These are phyloP conservation scores for Aplocera efformata DNA, from an alignment of 2,888 invertebrate genomes.

Conservation along the genomic window DNA sequence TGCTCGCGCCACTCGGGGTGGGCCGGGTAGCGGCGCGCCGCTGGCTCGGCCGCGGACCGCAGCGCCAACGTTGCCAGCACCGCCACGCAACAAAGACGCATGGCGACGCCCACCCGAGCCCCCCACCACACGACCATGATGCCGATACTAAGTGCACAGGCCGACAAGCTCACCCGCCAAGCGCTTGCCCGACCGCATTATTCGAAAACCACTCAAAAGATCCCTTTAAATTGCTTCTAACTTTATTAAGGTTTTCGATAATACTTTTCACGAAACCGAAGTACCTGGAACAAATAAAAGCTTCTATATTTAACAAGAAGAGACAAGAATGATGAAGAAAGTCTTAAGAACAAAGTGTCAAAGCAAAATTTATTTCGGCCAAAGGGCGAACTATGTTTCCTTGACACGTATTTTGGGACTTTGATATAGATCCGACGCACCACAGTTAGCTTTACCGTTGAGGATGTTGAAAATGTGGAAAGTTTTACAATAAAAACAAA, in stretches of 20 bases:
- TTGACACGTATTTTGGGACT: conserved; percentile 15
- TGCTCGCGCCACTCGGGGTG: conserved; percentile 55
- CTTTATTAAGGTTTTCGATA: conserved; percentile 23
- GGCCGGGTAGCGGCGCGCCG: conserved; percentile 58
- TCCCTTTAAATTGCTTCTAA: conserved; percentile 35
- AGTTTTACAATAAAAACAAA: conserved; percentile 74
- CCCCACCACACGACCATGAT: conserved; percentile 61
- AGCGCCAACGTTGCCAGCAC: conserved; percentile 69
- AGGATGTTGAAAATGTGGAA: conserved; percentile 58
- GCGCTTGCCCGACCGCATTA: conserved; percentile 73
- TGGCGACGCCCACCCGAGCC: conserved; percentile 56
- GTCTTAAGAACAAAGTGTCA: too few species aligned
- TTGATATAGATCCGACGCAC: conserved; percentile 32
- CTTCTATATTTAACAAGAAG: too few species aligned
- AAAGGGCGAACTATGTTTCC: conserved; percentile 1
- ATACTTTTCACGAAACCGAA: not conserved
- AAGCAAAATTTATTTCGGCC: not conserved
- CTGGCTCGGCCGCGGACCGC: conserved; percentile 62
- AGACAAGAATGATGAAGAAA: too few species aligned
- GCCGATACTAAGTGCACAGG: conserved; percentile 67
- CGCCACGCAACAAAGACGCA: conserved; percentile 71
- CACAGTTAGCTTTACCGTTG: conserved; percentile 42
- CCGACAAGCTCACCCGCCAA: conserved; percentile 55
- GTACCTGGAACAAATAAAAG: conserved; percentile 22
- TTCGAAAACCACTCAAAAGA: conserved; percentile 40